Evolutionary conservation across 2,797 vertebrate genomes (phyloP), one percentile per base, ranked within the genome.

Genomic region (Furcifer pardalis): DNA sequence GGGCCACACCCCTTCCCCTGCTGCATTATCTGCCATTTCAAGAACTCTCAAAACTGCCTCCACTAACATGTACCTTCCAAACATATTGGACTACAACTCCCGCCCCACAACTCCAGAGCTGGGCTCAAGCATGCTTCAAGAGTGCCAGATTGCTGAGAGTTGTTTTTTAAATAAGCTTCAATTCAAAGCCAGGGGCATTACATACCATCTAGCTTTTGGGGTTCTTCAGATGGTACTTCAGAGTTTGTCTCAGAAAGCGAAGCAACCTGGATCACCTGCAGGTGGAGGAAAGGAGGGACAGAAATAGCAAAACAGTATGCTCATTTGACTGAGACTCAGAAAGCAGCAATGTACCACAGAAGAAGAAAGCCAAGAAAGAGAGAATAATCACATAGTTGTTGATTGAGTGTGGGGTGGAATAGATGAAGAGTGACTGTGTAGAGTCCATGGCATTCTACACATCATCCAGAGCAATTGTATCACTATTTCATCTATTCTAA

Each of bases 241-340:
- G 96, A 91, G 73, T 94, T 96, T 89, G 97, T 96, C 84, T 96
- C 97, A n/a, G 98, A 97, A n/a, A 98, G 95, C 2, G 97, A 97
- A 15, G 98, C 97, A 13, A 99, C 98, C 81, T 99, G 98, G 85
- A 99, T 94, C 44, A 98, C 96, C 98, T 99, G 93, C 42, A 79
- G 63, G 68, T 62, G 87, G 91, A 81, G 42, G 10, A 3, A 71
- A 68, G 71, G 42, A n/a, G 62, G 42, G 12, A 37, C 30, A 72
- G 17, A 32, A 40, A 21, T 37, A 72, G 37, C 3, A 66, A 44
- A 21, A n/a, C n/a, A n/a, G n/a, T n/a, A n/a, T 2, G 21, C 42
- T 25, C 62, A 25, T 19, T 17, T n/a, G 77, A 27, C 15, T 65
- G 30, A 60, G 76, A 42, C 7, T 23, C 19, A 62, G 27, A 7